Percentiles rank a stretch among this genome's conserved stretches.
Evolutionary conservation across 2,113 vertebrate genomes (phyloP).

Genomic region (Rhodinocichla rosea): DNA sequence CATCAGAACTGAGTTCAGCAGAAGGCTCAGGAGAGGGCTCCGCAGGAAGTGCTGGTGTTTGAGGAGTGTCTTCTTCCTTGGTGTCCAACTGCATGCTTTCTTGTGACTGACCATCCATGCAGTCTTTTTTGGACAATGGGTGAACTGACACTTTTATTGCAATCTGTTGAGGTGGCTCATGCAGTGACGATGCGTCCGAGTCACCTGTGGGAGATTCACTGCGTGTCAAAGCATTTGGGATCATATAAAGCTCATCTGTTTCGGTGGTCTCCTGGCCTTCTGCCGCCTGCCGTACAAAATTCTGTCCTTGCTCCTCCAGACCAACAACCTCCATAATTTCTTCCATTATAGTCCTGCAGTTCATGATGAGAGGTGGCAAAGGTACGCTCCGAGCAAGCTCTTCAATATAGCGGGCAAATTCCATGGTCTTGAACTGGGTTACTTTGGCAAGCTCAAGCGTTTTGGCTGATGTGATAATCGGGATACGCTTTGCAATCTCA

Average conservation of each 20-base stretch:
- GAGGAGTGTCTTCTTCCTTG: slow-evolving; percentile 49
- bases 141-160: slow-evolving; percentile 97
- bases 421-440: slow-evolving; percentile 99
- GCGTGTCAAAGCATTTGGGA: slow-evolving; percentile 81
- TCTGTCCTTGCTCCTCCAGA: slow-evolving; percentile 93
- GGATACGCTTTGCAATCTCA: slow-evolving; percentile 97
- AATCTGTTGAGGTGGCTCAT: slow-evolving; percentile 92
- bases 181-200: slow-evolving; percentile 88
- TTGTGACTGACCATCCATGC: slow-evolving; percentile 72
- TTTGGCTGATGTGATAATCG: slow-evolving; percentile 97
- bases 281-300: slow-evolving; percentile 83
- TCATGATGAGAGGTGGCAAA: slow-evolving; percentile 97
- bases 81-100: slow-evolving; percentile 67
- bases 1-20: slow-evolving; percentile 46
- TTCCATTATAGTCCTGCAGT: slow-evolving; percentile 99
- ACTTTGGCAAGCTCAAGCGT: slow-evolving; percentile 98
- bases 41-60: slow-evolving; percentile 52
- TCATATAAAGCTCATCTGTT: slow-evolving; percentile 82
- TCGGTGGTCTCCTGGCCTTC: slow-evolving; percentile 77
- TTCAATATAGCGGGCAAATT: slow-evolving; percentile 97
- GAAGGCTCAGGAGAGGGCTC: slow-evolving; percentile 44
- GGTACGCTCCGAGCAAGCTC: slow-evolving; percentile 96
- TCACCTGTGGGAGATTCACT: slow-evolving; percentile 87
- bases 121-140: slow-evolving; percentile 71
- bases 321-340: slow-evolving; percentile 97